These are phyloP conservation scores for Schizothorax lantsangensis DNA, from an alignment of 2,797 vertebrate genomes.

Conservation along the genomic window DNA sequence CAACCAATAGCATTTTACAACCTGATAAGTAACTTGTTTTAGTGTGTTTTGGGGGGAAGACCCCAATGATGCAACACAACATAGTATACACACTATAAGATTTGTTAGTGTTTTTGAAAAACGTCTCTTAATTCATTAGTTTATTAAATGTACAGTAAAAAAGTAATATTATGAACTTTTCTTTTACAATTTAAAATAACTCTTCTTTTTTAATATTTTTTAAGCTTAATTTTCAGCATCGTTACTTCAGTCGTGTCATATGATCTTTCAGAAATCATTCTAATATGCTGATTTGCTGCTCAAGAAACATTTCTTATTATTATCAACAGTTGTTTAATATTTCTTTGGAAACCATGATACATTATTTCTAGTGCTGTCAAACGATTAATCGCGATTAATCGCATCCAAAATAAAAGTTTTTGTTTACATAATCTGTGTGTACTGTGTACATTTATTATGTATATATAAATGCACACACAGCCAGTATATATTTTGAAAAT, in stretches of 20 bases:
- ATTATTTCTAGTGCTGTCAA: no score
- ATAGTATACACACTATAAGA: not conserved
- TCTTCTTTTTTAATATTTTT: not conserved
- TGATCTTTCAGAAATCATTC: not conserved
- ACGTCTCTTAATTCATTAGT: not conserved
- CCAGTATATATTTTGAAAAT: no score
- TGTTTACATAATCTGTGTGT: no score
- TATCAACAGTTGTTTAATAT: not conserved
- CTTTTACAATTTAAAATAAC: not conserved
- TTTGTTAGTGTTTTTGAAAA: not conserved
- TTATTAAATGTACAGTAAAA: not conserved
- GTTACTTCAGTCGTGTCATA: not conserved
- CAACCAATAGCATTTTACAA: conserved; percentile 46
- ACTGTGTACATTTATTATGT: no score
- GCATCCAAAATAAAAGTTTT: no score
- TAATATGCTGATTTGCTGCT: not conserved
- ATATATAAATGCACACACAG: no score
- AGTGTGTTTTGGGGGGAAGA: not conserved
- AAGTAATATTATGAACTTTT: no score
- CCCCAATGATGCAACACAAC: not conserved
- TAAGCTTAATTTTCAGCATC: not conserved
- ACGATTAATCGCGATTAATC: no score
- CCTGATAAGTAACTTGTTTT: not conserved
- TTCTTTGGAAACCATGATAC: not conserved
- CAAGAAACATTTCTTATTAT: not conserved